These are phyloP conservation scores for Perca schrenkii DNA, from an alignment of 2,113 vertebrate genomes.

Conservation along the genomic window DNA sequence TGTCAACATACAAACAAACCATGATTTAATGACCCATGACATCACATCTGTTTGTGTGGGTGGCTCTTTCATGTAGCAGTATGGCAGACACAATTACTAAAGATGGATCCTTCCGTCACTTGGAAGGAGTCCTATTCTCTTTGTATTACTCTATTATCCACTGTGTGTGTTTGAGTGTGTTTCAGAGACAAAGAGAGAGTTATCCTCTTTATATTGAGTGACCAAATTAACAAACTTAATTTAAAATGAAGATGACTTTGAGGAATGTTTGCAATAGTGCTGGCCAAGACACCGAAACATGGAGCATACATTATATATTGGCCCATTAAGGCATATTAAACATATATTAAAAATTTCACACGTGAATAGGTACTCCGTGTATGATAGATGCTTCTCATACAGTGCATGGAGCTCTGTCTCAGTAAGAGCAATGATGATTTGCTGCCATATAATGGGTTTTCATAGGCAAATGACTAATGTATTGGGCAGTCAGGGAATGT, in stretches of 20 bases:
- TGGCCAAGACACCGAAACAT: constrained; percentile 57
- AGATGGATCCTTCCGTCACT: constrained; percentile 59
- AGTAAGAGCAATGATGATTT: constrained; percentile 80
- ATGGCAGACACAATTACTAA: constrained; percentile 59
- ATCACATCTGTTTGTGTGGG: constrained; percentile 75
- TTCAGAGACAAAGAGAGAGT: constrained; percentile 34
- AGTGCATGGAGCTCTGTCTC: constrained; percentile 64
- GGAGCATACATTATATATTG: constrained; percentile 69
- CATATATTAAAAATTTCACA: constrained; percentile 81
- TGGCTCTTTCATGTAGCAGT: constrained; percentile 39
- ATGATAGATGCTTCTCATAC: constrained; percentile 81
- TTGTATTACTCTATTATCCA: constrained; percentile 54
- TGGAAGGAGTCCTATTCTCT: constrained; percentile 29
- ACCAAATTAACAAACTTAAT: constrained; percentile 66
- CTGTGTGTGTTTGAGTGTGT: constrained; percentile 21
- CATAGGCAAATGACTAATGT: constrained; percentile 75
- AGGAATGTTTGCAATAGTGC: constrained; percentile 57
- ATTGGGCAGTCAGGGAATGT: constrained; percentile 62
- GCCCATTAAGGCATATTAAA: constrained; percentile 81
- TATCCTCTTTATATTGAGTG: constrained; percentile 37
- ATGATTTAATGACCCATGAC: constrained; percentile 75
- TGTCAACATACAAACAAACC: constrained; percentile 71
- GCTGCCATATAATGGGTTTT: constrained; percentile 77
- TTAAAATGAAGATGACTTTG: constrained; percentile 71
- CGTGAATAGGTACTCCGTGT: constrained; percentile 68